Evolutionary conservation across 2,797 vertebrate genomes (phyloP).

Genomic region (Hemitrygon akajei): DNA sequence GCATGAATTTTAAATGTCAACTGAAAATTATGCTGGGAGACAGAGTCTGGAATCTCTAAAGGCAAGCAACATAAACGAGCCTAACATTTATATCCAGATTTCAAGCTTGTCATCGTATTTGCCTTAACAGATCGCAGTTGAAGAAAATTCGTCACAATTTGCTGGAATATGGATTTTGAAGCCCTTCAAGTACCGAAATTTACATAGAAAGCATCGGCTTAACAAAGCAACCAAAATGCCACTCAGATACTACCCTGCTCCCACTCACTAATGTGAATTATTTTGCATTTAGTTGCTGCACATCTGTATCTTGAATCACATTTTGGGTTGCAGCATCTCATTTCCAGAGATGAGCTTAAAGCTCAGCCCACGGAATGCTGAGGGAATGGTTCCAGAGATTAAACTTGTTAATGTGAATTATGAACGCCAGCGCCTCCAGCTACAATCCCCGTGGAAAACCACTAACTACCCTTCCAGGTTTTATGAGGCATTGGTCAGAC

Average conservation of each 20-base stretch:
- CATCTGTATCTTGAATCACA: background rate
- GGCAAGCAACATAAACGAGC: background rate
- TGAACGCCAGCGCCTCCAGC: no score
- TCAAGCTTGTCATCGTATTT: background rate
- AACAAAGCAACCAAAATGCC: background rate
- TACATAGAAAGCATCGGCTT: background rate
- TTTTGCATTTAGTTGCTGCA: background rate
- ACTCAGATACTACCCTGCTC: background rate
- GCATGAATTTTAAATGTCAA: conserved; percentile 24
- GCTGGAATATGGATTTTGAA: background rate
- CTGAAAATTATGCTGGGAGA: background rate
- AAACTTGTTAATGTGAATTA: no score
- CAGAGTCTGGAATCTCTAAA: conserved; percentile 5
- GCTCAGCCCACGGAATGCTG: background rate
- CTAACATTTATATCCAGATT: background rate
- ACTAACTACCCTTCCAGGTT: no score
- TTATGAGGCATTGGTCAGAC: no score
- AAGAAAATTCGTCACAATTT: background rate
- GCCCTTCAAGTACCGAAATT: background rate
- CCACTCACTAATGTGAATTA: background rate
- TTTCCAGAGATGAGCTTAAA: background rate
- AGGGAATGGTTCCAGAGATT: background rate
- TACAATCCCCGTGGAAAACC: no score
- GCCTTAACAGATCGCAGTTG: background rate
- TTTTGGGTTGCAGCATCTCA: background rate